phyloP scores from a whole-genome alignment of 1,140 invertebrate genomes.

The Gerris buenoi region DNA sequence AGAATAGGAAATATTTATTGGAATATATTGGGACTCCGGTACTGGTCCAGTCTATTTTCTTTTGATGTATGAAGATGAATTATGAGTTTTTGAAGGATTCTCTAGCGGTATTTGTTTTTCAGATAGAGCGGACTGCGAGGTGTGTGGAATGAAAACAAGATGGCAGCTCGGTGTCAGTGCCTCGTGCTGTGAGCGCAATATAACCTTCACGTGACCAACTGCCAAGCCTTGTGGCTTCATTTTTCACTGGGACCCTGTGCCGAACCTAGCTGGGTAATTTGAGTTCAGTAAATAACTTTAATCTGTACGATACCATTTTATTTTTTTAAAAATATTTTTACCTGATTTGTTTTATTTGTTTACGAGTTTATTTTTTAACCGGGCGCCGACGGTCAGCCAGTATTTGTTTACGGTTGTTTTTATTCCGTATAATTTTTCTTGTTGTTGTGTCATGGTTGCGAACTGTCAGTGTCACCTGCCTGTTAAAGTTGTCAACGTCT shows the following conservation, averaged over 20 bases:
- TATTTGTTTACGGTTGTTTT: background rate
- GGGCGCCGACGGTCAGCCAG: no score
- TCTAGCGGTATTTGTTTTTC: no score
- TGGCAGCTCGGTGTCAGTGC: background rate
- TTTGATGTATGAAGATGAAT: no score
- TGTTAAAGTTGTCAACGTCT: background rate
- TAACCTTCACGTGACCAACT: constrained; percentile 4
- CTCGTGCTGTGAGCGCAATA: constrained; percentile 3
- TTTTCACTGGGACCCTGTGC: background rate
- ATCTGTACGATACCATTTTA: no score
- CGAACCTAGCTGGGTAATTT: background rate
- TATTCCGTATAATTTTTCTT: background rate
- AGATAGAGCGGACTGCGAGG: no score
- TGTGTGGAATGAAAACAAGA: background rate
- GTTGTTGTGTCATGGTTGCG: constrained; percentile 2
- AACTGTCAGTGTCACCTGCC: constrained; percentile 1
- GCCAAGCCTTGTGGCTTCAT: constrained; percentile 5
- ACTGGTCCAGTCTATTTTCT: no score
- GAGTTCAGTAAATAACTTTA: background rate
- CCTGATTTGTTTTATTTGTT: background rate
- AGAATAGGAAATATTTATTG: no score
- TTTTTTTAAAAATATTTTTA: background rate
- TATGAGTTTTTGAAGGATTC: no score
- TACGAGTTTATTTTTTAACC: background rate
- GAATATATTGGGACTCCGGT: no score